Evolutionary conservation across 2,888 invertebrate species (phyloP).

Genomic region (Priocnemis perturbator): DNA sequence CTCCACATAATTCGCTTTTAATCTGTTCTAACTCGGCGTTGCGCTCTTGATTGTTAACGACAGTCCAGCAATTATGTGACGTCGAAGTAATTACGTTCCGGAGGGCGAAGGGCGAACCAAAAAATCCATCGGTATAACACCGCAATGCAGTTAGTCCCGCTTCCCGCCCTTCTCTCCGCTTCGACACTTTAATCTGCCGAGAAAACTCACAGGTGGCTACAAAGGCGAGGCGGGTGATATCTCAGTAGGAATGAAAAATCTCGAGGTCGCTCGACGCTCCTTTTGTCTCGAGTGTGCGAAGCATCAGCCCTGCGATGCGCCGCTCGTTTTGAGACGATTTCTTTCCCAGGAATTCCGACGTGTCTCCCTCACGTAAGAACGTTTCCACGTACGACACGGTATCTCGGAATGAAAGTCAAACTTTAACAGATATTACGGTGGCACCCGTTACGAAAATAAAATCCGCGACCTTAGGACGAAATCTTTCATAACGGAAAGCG

Average conservation of each 20-base stretch:
- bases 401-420: neutral
- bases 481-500: no score
- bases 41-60: no score
- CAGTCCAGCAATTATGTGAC: no score
- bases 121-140: neutral
- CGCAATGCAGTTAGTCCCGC: slow-evolving; percentile 4
- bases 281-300: slow-evolving; percentile 4
- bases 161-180: slow-evolving; percentile 1
- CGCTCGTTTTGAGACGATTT: slow-evolving; percentile 11
- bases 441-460: neutral
- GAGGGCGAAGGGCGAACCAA: no score
- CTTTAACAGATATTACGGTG: neutral
- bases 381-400: neutral
- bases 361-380: neutral
- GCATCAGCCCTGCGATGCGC: slow-evolving; percentile 4
- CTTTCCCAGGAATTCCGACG: neutral
- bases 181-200: slow-evolving; percentile 7
- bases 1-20: no score
- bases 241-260: slow-evolving; percentile 17
- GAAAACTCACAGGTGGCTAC: slow-evolving; percentile 13
- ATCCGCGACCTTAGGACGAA: no score
- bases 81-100: no score
- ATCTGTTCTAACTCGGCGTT: no score
- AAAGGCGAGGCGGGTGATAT: slow-evolving; percentile 5
- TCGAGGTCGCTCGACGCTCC: neutral